Conservation (phyloP, 2,888 invertebrate species). For the Ophonus ardosiacus region DNA sequence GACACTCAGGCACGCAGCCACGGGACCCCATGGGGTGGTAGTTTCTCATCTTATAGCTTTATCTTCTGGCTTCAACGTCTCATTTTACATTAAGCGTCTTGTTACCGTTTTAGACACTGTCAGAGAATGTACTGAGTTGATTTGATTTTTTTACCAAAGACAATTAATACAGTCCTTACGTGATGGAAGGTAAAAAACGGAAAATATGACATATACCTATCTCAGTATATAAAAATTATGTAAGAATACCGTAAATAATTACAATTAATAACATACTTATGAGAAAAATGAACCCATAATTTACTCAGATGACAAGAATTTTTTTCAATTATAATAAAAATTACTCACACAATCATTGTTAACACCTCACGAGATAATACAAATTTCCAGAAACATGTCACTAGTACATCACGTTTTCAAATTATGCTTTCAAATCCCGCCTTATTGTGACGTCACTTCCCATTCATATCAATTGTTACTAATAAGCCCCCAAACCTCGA, state of each 20-base stretch:
- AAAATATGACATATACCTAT: no score
- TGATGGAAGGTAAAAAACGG: no score
- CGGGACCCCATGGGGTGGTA: no score
- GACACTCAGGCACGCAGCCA: no score
- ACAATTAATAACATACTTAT: background rate
- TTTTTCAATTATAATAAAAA: constrained; percentile 25
- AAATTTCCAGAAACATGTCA: background rate
- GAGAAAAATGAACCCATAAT: constrained; percentile 1
- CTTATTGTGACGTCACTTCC: background rate
- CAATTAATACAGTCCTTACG: no score
- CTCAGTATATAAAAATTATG: background rate
- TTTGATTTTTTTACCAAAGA: no score
- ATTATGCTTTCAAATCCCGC: constrained; percentile 3
- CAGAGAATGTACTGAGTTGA: no score
- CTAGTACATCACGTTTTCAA: background rate
- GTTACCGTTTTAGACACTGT: no score
- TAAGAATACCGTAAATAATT: background rate
- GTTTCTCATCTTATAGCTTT: no score
- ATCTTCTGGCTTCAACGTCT: no score
- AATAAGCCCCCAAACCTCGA: background rate
- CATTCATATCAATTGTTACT: background rate
- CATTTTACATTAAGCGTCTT: no score
- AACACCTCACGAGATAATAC: background rate
- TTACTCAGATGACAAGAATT: constrained; percentile 15
- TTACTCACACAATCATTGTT: background rate